Evolutionary conservation across 2,797 vertebrate species (phyloP), one percentile per base, ranked within the genome.

Genomic region (Artibeus jamaicensis): DNA sequence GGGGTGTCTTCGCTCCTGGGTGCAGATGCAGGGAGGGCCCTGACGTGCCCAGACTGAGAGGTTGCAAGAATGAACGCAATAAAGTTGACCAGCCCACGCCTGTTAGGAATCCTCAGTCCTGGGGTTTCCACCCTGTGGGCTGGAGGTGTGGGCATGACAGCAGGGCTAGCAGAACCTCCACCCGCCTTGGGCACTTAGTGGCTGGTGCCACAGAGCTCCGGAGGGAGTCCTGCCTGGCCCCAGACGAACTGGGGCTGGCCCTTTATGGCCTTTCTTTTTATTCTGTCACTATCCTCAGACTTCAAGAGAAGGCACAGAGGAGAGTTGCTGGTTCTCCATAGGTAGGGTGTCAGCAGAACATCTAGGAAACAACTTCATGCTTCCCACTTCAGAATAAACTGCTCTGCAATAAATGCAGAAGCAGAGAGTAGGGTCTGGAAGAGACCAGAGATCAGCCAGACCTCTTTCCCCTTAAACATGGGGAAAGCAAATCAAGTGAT

Each of bases 151-250:
- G 22, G 5, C 8, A 74, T 4, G 34, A 42, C 8, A 11, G 55
- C 32, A 18, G 32, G 32, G 26, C 1, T 18, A 0, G 24, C 62
- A 6, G 24, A 7, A 4, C 39, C 86, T 42, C 18, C 16, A 0
- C 9, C 78, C 3, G 12, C 18, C 14, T 2, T 3, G 71, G 26
- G 11, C 5, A 1, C 57, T 57, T 2, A 2, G 59, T 0, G 77
- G 78, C 77, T 46, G 53, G 68, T 24, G 68, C 62, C 14, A 74
- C 18, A 14, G 48, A 39, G 32, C 46, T 83, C 42, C 2, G 0
- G n/a, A 22, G 55, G 77, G 15, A 89, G 9, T 22, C 37, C 55
- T 39, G 77, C 53, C 53, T 57, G 71, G 18, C n/a, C 32, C 14
- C 32, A 4, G 42, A 24, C 48, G 18, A n/a, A 3, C 0, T 24